Conservation (phyloP, 2,113 vertebrate species). For the Tenebrosternarchus preto region DNA sequence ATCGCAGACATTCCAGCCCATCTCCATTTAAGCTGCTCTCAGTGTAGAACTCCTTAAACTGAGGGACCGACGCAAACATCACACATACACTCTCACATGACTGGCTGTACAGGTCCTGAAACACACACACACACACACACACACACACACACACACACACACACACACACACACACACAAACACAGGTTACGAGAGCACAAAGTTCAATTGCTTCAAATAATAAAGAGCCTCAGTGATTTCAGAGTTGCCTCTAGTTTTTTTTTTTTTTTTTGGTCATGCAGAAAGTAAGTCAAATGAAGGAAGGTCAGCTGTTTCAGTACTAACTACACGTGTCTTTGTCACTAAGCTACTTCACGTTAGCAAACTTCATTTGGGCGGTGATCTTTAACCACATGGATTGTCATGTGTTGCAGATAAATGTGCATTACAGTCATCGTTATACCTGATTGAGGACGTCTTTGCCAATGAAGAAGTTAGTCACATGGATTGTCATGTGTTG, state of each 20-base stretch:
- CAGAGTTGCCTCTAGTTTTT: no score
- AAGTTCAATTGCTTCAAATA: no score
- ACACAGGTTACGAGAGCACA: no score
- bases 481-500: no score
- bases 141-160: slow-evolving; percentile 22
- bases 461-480: slow-evolving; percentile 79
- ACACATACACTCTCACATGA: slow-evolving; percentile 86
- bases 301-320: no score
- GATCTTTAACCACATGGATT: no score
- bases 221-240: no score
- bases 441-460: slow-evolving; percentile 82
- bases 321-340: no score
- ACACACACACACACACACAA: slow-evolving; percentile 25
- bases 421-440: background rate
- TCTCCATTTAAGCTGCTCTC: slow-evolving; percentile 82
- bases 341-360: no score
- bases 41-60: slow-evolving; percentile 89
- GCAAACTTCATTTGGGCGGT: no score
- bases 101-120: slow-evolving; percentile 87
- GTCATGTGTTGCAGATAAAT: background rate
- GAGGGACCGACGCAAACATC: slow-evolving; percentile 87
- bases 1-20: slow-evolving; percentile 85
- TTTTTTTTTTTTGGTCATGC: no score
- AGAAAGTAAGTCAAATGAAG: no score
- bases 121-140: slow-evolving; percentile 34